Percentiles rank a stretch among this genome's conserved stretches.
Evolutionary conservation across 2,113 vertebrate genomes (phyloP).

Genomic region (Percina caprodes): DNA sequence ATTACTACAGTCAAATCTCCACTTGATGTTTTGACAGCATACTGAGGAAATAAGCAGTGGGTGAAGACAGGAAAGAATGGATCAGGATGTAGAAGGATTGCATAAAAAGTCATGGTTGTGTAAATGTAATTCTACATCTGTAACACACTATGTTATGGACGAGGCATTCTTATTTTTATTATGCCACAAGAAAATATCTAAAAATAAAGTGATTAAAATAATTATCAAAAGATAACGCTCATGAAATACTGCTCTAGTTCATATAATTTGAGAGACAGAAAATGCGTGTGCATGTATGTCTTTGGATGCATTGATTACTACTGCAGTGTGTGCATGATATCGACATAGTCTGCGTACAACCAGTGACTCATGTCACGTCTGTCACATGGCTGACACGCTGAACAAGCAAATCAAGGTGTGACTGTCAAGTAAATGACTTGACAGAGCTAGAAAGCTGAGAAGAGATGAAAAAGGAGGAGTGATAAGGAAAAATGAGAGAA

Average conservation of each 20-base stretch:
- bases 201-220: not conserved
- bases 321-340: not conserved
- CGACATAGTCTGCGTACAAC: not conserved
- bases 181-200: not conserved
- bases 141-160: not conserved
- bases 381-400: constrained; percentile 39
- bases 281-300: not conserved
- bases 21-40: constrained; percentile 59
- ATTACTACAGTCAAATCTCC: constrained; percentile 42
- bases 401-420: constrained; percentile 9
- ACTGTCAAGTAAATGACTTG: constrained; percentile 4
- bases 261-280: not conserved
- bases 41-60: constrained; percentile 59
- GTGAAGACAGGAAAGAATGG: constrained; percentile 39
- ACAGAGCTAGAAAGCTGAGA: not conserved
- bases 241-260: not conserved
- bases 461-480: not conserved
- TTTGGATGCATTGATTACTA: constrained; percentile 11
- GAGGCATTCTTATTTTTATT: not conserved
- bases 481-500: not conserved
- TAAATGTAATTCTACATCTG: not conserved
- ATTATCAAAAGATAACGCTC: not conserved
- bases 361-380: constrained; percentile 5
- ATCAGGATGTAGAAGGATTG: constrained; percentile 37
- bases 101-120: constrained; percentile 12